phyloP scores from a whole-genome alignment of 2,888 invertebrate species.

The Thecophora atra region DNA sequence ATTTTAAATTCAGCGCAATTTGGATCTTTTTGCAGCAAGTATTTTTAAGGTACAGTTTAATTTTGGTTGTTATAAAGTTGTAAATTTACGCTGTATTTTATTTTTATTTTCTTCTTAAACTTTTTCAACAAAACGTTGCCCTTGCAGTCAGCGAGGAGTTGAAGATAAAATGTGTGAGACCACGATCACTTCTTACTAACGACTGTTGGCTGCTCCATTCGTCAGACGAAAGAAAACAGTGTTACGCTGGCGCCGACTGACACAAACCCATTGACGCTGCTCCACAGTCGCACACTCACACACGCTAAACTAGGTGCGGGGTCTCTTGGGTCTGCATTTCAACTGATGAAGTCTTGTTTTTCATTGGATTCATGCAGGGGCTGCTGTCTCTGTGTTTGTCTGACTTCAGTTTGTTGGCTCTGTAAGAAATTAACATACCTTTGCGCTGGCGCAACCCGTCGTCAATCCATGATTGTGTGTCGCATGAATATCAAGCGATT shows the following conservation, averaged over 20 bases:
- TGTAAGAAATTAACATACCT: conserved; percentile 14
- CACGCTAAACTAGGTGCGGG: not conserved
- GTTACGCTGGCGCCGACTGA: conserved; percentile 6
- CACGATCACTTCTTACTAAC: conserved; percentile 56
- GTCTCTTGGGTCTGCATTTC: not conserved
- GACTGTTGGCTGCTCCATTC: conserved; percentile 50
- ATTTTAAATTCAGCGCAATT: not conserved
- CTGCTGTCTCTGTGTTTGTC: conserved; percentile 24
- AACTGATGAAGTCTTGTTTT: not conserved
- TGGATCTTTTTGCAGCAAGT: conserved; percentile 9
- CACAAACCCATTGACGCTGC: not conserved
- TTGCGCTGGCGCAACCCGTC: not conserved
- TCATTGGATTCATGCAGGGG: not conserved
- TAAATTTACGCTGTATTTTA: not conserved
- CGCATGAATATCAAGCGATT: not conserved
- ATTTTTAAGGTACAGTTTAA: not conserved
- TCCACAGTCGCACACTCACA: not conserved
- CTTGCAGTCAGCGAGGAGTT: conserved; percentile 23
- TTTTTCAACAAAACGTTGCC: conserved; percentile 17
- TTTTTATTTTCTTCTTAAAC: not conserved
- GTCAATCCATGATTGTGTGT: not conserved
- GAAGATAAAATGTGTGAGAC: conserved; percentile 52
- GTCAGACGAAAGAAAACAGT: conserved; percentile 51
- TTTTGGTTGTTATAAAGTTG: not conserved
- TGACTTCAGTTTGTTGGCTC: not conserved